A percentile compares a stretch with the other conserved stretches of the same genome.
Evolutionary conservation across 2,113 vertebrate species (phyloP).

Genomic region (Aptenodytes patagonicus): DNA sequence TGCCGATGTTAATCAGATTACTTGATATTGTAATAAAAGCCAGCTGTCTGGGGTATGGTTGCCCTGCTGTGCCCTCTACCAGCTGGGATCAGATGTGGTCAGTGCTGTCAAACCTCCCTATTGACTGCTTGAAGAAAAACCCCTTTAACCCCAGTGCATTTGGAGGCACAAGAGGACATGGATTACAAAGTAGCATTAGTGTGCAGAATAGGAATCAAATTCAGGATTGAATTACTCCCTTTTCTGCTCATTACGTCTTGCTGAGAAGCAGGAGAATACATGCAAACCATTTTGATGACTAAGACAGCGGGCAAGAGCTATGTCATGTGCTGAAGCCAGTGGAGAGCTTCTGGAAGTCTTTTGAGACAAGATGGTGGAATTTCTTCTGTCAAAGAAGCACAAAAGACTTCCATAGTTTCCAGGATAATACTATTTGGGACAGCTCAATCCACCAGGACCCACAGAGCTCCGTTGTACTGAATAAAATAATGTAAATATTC

Average conservation of each 20-base stretch:
- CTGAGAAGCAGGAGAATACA: not conserved
- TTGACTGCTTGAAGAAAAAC: not conserved
- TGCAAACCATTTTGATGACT: not conserved
- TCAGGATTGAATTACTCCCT: not conserved
- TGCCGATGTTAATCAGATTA: not conserved
- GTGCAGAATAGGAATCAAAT: not conserved
- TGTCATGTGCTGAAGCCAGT: not conserved
- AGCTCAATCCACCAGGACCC: not conserved
- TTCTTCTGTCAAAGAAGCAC: not conserved
- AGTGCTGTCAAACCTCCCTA: not conserved
- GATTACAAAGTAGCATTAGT: not conserved
- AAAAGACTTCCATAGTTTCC: not conserved
- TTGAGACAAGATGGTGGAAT: not conserved
- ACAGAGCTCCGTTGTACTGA: not conserved
- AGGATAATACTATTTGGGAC: not conserved
- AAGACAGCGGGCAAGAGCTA: not conserved
- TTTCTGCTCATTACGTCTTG: not conserved
- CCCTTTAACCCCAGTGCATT: not conserved
- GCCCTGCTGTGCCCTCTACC: not conserved
- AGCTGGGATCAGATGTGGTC: not conserved
- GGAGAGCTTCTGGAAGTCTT: not conserved
- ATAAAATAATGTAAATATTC: conserved; percentile 21
- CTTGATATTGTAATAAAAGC: not conserved
- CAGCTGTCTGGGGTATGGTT: not conserved
- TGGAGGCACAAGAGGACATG: not conserved